phyloP scores from a whole-genome alignment of 2,113 vertebrate species.

The Riparia riparia region DNA sequence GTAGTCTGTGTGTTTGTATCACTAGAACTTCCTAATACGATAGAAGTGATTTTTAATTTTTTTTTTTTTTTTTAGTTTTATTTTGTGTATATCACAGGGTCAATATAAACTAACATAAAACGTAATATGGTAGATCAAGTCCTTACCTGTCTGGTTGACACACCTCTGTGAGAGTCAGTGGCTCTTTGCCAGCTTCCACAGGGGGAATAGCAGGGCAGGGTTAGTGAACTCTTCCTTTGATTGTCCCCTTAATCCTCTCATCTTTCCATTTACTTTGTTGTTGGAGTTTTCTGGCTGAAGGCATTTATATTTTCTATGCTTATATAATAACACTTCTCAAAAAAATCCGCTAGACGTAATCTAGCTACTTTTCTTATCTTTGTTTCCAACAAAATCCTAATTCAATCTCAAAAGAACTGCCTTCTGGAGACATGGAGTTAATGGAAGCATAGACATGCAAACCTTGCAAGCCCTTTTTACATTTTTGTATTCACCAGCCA shows the following conservation, averaged over 20 bases:
- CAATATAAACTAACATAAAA: background rate
- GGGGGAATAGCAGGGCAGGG: background rate
- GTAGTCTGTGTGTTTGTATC: background rate
- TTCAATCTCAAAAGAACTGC: background rate
- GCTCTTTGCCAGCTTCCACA: background rate
- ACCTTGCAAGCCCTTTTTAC: background rate
- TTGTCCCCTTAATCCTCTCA: background rate
- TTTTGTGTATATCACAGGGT: background rate
- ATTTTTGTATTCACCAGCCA: background rate
- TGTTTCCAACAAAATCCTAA: background rate
- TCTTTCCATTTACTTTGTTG: background rate
- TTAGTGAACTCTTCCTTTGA: background rate
- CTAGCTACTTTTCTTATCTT: background rate
- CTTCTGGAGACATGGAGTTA: background rate
- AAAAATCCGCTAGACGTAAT: background rate
- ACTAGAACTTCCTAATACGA: background rate
- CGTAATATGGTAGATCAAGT: background rate
- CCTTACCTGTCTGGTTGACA: background rate
- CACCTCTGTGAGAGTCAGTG: background rate
- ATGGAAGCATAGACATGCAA: background rate
- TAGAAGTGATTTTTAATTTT: background rate
- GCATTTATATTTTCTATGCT: background rate
- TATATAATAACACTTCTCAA: background rate
- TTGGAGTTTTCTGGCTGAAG: background rate
- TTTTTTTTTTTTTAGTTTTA: background rate